Base-by-base conservation (phyloP, 2,113 vertebrate genomes). In the Saguinus midas region DNA sequence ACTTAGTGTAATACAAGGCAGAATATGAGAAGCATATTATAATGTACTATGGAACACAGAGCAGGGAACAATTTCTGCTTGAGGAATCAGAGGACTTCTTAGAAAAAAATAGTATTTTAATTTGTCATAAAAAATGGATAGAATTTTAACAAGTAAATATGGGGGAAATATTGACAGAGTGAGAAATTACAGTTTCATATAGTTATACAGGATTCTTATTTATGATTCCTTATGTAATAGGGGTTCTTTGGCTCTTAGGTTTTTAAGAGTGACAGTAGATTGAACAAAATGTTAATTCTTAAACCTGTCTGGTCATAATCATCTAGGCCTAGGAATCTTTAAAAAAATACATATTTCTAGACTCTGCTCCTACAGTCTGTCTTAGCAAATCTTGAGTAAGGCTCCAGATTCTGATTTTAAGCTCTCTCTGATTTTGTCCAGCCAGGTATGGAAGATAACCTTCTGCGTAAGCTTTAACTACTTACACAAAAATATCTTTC, bases 91-190 rank as follows among this genome's bases (percentile, higher is more conserved):
- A n/a, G 50, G 21, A 12, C 43, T 78, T 76, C 68, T 79, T 85
- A 52, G 52, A 78, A 91, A 90, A 90, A 89, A 88, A 43, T 48
- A 52, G 7, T 23, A 48, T 80, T 95, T 96, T 94, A 64, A 94
- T 87, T 96, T 96, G 23, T 95, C 40, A 37, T 95, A 40, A 94
- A 85, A 93, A 79, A 43, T 79, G 76, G 61, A 14, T 93, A 64
- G 66, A 83, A 96, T 82, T 91, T 92, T 57, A 83, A 43, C 66
- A 94, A 83, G 58, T 91, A n/a, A 55, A 76, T 37, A 16, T 48
- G 37, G 76, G 14, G 50, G 75, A 87, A 91, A 66, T 94, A 57
- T 75, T 89, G 43, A 50, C 57, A 57, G 25, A 90, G 3, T 64
- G 66, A 95, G 43, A 89, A 80, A 82, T 80, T 76, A n/a, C 55